Evolutionary conservation across 2,797 vertebrate species (phyloP).

Genomic region (Gymnopithys bicolor): DNA sequence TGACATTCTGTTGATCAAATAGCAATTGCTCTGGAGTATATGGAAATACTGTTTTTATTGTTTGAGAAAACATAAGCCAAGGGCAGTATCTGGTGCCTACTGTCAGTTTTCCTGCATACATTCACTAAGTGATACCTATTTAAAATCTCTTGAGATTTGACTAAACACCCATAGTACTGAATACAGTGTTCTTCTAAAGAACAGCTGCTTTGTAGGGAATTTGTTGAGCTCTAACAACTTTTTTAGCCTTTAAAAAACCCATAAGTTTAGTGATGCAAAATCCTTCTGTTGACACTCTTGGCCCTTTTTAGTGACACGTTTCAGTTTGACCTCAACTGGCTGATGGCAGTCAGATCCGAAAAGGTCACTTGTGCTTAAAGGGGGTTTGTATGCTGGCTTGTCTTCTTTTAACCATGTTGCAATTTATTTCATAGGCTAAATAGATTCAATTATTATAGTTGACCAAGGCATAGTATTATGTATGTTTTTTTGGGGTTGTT

Average conservation of each 20-base stretch:
- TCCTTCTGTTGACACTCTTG: neutral
- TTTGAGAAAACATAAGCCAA: neutral
- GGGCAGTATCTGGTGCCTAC: neutral
- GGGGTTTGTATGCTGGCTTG: neutral
- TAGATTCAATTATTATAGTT: neutral
- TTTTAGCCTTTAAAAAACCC: neutral
- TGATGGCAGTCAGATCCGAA: neutral
- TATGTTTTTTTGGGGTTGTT: fast-evolving
- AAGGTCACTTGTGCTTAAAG: neutral
- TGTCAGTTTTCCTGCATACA: neutral
- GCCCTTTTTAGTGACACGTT: neutral
- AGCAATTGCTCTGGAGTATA: neutral
- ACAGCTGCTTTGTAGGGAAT: neutral
- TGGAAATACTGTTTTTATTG: neutral
- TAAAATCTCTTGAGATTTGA: neutral
- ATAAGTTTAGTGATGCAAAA: neutral
- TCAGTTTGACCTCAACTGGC: neutral
- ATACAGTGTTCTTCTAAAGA: neutral
- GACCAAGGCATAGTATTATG: neutral
- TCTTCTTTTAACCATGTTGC: neutral
- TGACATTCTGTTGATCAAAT: neutral
- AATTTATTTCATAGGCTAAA: neutral
- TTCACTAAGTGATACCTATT: neutral
- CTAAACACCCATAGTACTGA: neutral
- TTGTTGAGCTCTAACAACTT: neutral